Conservation (phyloP, 2,888 invertebrate genomes). For the Octonoba sinensis region DNA sequence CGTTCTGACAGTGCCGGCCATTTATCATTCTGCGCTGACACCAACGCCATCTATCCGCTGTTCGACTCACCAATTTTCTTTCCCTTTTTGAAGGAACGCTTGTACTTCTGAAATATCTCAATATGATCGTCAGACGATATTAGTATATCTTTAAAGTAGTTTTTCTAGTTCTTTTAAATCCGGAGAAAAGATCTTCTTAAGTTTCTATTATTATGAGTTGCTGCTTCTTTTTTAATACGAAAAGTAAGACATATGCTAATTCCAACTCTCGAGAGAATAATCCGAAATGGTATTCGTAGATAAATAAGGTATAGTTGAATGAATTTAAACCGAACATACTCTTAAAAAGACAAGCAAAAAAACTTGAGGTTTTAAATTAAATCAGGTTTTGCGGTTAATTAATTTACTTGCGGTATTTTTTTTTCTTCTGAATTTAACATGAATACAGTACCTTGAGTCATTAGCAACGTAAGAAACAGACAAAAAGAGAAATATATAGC, state of each 20-base stretch:
- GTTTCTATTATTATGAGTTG: slow-evolving; percentile 10
- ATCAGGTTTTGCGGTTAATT: slow-evolving; percentile 60
- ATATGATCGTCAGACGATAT: slow-evolving; percentile 57
- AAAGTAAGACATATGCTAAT: slow-evolving; percentile 52
- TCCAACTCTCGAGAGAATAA: slow-evolving; percentile 21
- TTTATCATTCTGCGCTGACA: slow-evolving; percentile 63
- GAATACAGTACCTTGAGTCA: slow-evolving; percentile 26
- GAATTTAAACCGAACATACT: slow-evolving; percentile 13
- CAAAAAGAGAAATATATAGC: slow-evolving; percentile 11
- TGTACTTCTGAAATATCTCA: slow-evolving; percentile 45
- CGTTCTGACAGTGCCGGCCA: slow-evolving; percentile 64
- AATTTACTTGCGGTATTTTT: slow-evolving; percentile 48
- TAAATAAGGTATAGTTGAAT: slow-evolving; percentile 15
- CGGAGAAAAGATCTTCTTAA: neutral
- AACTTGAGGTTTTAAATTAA: slow-evolving; percentile 46
- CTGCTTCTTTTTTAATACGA: slow-evolving; percentile 4
- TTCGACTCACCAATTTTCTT: slow-evolving; percentile 47
- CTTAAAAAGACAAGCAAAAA: slow-evolving; percentile 17
- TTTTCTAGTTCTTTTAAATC: slow-evolving; percentile 10
- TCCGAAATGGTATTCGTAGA: slow-evolving; percentile 10
- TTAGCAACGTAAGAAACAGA: slow-evolving; percentile 14
- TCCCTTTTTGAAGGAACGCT: slow-evolving; percentile 30
- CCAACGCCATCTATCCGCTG: slow-evolving; percentile 60
- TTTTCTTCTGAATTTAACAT: slow-evolving; percentile 1
- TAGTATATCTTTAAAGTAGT: slow-evolving; percentile 50